A percentile compares a stretch with the other conserved stretches of the same genome.
These are phyloP conservation scores for Drosophila ohnishii DNA, from an alignment of 1,140 invertebrate genomes.

Conservation along the genomic window DNA sequence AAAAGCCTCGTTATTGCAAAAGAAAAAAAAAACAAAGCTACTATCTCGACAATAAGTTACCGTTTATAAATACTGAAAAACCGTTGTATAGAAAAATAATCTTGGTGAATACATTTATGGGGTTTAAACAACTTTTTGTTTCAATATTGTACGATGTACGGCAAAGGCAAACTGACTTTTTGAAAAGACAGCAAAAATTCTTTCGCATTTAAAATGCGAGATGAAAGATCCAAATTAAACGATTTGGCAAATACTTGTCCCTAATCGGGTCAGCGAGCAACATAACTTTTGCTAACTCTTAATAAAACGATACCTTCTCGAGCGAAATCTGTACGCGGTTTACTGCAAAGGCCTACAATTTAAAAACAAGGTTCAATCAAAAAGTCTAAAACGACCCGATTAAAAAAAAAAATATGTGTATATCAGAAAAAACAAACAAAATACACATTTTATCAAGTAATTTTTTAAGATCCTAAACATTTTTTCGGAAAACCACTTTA, in stretches of 20 bases:
- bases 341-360: not conserved
- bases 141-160: not conserved
- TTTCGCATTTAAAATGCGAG: too few species aligned
- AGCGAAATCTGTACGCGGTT: not conserved
- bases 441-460: not conserved
- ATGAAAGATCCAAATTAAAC: too few species aligned
- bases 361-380: not conserved
- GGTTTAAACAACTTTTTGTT: not conserved
- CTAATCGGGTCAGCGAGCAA: too few species aligned
- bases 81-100: not conserved
- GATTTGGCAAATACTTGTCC: too few species aligned
- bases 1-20: constrained; percentile 12
- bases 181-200: too few species aligned
- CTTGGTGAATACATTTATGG: not conserved
- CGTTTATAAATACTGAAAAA: not conserved
- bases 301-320: not conserved
- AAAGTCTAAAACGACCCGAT: too few species aligned
- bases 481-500: constrained; percentile 23
- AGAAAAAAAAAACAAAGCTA: constrained; percentile 1
- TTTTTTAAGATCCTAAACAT: not conserved
- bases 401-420: not conserved
- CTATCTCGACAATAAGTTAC: constrained; percentile 1
- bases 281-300: not conserved
- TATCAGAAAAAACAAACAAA: not conserved
- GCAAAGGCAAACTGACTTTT: too few species aligned